A percentile compares a stretch with the other conserved stretches of the same genome.
phyloP scores from a whole-genome alignment of 2,888 invertebrate genomes.

The Nymphalis polychloros region DNA sequence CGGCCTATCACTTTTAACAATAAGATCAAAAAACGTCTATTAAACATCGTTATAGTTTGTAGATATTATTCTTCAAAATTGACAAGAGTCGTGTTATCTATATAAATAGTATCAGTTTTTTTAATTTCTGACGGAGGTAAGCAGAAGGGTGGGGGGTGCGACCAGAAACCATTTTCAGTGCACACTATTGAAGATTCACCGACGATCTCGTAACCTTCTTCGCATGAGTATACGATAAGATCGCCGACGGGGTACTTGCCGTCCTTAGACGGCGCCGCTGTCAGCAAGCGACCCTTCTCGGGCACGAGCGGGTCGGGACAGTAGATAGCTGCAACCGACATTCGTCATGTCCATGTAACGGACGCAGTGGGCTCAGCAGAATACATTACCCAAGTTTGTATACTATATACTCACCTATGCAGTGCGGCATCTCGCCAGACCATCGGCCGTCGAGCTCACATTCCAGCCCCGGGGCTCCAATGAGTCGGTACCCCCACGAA shows the following conservation, averaged over 20 bases:
- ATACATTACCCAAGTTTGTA: no score
- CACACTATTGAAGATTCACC: conserved; percentile 93
- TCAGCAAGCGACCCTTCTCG: conserved; percentile 83
- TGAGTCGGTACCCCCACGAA: conserved; percentile 90
- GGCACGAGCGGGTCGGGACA: conserved; percentile 89
- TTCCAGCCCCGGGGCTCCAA: conserved; percentile 88
- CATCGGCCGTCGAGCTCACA: conserved; percentile 90
- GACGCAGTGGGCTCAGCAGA: no score
- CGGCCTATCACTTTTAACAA: not conserved
- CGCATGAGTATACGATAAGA: conserved; percentile 87
- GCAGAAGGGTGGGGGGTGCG: conserved; percentile 92
- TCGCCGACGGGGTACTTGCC: conserved; percentile 90
- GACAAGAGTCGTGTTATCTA: conserved; percentile 70
- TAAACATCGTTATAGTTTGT: not conserved
- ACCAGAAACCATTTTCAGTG: conserved; percentile 94
- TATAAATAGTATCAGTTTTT: conserved; percentile 65
- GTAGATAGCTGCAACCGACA: conserved; percentile 84
- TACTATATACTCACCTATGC: conserved; percentile 83
- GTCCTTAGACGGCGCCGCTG: conserved; percentile 59
- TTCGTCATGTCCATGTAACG: no score
- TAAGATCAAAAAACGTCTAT: not conserved
- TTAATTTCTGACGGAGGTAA: conserved; percentile 60
- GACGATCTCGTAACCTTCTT: conserved; percentile 60
- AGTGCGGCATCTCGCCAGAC: conserved; percentile 89
- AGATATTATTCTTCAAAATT: conserved; percentile 53